Conservation (phyloP, 1,140 invertebrate species). For the Drosophila jambulina region DNA sequence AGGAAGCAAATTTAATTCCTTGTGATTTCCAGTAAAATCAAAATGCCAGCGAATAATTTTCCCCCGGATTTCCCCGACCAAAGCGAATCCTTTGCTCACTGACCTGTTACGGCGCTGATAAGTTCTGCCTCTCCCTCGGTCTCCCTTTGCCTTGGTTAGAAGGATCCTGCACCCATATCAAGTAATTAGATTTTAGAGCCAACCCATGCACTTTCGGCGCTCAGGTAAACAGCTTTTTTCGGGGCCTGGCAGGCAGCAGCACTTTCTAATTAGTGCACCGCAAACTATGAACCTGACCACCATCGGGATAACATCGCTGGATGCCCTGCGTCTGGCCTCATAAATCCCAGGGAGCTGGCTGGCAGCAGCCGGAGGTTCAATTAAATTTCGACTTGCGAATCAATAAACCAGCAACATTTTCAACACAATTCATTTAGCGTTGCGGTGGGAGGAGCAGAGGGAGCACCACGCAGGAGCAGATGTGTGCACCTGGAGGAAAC, state of each 20-base stretch:
- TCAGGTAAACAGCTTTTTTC: conserved; percentile 57
- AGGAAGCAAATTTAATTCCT: background rate
- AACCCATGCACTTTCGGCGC: conserved; percentile 53
- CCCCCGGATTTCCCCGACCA: background rate
- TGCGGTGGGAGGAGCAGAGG: background rate
- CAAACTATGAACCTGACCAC: conserved; percentile 67
- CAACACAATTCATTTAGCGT: conserved; percentile 71
- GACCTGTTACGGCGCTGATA: conserved; percentile 64
- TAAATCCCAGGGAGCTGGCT: conserved; percentile 51
- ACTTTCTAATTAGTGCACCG: conserved; percentile 71
- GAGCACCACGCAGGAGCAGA: conserved; percentile 17
- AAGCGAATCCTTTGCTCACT: conserved; percentile 37
- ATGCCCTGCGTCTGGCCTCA: conserved; percentile 34
- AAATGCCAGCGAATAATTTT: background rate
- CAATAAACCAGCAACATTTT: conserved; percentile 78
- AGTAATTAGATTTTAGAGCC: conserved; percentile 76
- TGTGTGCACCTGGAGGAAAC: conserved; percentile 62
- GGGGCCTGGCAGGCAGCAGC: conserved; percentile 1
- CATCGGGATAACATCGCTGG: conserved; percentile 33
- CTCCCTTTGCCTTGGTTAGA: background rate
- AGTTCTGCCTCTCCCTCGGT: conserved; percentile 8
- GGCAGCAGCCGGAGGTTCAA: conserved; percentile 55
- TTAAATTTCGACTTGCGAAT: conserved; percentile 82
- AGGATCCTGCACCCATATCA: conserved; percentile 22
- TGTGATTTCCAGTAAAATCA: background rate